Evolutionary conservation across 2,888 invertebrate genomes (phyloP).

Genomic region (Agriotes lineatus): DNA sequence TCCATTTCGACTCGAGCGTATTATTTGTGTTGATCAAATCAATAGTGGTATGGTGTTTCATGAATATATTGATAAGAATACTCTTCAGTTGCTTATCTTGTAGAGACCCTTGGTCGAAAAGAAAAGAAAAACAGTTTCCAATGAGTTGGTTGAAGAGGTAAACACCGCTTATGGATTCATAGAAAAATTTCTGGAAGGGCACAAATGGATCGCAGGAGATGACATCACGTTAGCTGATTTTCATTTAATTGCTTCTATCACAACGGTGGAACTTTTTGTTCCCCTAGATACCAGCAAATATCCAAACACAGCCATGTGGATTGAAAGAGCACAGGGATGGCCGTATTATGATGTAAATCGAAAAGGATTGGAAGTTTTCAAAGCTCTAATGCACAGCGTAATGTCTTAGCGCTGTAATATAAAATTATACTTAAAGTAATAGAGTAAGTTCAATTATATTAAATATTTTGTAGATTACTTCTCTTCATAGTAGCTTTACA

Average conservation of each 20-base stretch:
- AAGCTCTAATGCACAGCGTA: not conserved
- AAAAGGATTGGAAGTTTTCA: constrained; percentile 6
- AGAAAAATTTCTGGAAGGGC: constrained; percentile 65
- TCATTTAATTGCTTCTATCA: constrained; percentile 61
- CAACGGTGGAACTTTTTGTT: constrained; percentile 56
- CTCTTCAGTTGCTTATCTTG: constrained; percentile 56
- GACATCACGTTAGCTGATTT: constrained; percentile 64
- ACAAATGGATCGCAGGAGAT: constrained; percentile 68
- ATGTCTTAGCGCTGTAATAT: not conserved
- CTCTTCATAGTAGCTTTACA: too few relatives aligned
- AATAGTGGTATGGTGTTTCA: constrained; percentile 67
- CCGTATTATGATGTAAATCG: constrained; percentile 47
- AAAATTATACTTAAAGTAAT: too few relatives aligned
- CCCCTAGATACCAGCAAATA: constrained; percentile 58
- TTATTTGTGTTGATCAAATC: constrained; percentile 67
- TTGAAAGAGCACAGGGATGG: constrained; percentile 54
- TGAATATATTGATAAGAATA: constrained; percentile 33
- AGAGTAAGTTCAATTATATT: too few relatives aligned
- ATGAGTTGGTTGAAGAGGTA: not conserved
- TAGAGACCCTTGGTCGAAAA: constrained; percentile 60
- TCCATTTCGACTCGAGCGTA: constrained; percentile 68
- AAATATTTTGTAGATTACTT: too few relatives aligned
- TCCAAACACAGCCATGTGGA: constrained; percentile 57
- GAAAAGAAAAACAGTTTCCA: constrained; percentile 6
- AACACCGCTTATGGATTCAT: constrained; percentile 65